Percentiles rank a stretch among this genome's conserved stretches.
Evolutionary conservation across 2,888 invertebrate genomes (phyloP).

Genomic region (Mythimna impura): DNA sequence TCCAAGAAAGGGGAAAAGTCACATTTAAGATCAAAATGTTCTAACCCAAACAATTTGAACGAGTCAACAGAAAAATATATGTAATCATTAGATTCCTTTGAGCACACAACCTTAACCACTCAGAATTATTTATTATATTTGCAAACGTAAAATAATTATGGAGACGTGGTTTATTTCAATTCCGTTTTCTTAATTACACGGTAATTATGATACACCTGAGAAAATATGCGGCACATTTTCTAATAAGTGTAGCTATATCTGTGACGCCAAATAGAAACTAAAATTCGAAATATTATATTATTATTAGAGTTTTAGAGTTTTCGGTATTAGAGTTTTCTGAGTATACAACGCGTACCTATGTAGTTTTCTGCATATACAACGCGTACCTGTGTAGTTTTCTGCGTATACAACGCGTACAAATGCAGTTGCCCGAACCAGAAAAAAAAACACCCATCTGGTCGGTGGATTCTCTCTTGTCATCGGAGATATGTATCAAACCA

Average conservation of each 20-base stretch:
- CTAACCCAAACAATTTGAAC: background rate
- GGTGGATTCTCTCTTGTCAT: too few species aligned
- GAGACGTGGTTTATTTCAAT: conserved; percentile 6
- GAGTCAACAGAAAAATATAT: background rate
- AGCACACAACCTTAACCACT: background rate
- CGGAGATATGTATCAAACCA: too few species aligned
- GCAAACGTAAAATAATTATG: conserved; percentile 4
- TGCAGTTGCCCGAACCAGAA: too few species aligned
- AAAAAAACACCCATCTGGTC: too few species aligned
- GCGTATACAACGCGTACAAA: too few species aligned
- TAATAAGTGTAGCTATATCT: background rate
- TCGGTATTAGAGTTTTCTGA: too few species aligned
- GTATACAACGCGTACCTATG: too few species aligned
- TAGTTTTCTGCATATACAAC: too few species aligned
- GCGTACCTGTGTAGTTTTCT: too few species aligned
- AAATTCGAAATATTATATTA: too few species aligned
- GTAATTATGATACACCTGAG: conserved; percentile 4
- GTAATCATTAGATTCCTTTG: conserved; percentile 15
- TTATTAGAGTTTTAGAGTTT: too few species aligned
- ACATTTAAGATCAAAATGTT: background rate
- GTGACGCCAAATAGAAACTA: too few species aligned
- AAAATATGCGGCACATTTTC: conserved; percentile 3
- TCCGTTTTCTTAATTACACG: conserved; percentile 1
- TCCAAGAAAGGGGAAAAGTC: background rate
- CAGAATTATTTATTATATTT: conserved; percentile 1